A percentile compares a stretch with the other conserved stretches of the same genome.
Conservation (phyloP, 2,113 vertebrate genomes). For the Corythornis cristatus region DNA sequence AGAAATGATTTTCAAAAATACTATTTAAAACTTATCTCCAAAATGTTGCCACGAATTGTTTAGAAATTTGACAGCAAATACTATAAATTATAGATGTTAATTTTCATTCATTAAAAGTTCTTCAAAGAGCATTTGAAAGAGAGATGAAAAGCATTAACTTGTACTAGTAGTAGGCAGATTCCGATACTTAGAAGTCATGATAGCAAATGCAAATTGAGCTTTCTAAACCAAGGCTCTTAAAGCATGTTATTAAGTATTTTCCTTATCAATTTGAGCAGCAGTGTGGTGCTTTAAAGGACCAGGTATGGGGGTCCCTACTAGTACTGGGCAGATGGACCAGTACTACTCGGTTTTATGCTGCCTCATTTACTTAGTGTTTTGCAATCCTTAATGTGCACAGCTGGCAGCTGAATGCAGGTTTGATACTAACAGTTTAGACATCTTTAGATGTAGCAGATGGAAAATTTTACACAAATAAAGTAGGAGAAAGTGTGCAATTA, state of each 20-base stretch:
- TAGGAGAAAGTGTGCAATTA: constrained; percentile 90
- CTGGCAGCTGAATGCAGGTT: constrained; percentile 89
- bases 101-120: constrained; percentile 74
- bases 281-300: constrained; percentile 74
- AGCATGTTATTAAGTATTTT: constrained; percentile 73
- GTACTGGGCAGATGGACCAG: constrained; percentile 87
- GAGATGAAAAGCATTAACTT: constrained; percentile 72
- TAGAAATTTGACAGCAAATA: constrained; percentile 70
- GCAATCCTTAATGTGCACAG: constrained; percentile 89
- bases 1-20: constrained; percentile 55
- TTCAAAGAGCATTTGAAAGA: constrained; percentile 75
- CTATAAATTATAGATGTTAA: constrained; percentile 73
- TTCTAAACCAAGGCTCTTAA: constrained; percentile 72
- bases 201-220: constrained; percentile 75
- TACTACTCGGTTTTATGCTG: constrained; percentile 83
- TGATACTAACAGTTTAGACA: constrained; percentile 91
- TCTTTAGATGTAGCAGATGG: constrained; percentile 90
- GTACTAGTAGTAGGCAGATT: constrained; percentile 69
- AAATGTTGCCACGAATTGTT: constrained; percentile 67
- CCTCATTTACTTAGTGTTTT: constrained; percentile 88
- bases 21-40: constrained; percentile 65
- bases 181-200: constrained; percentile 74
- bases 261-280: constrained; percentile 72
- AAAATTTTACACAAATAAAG: constrained; percentile 92
- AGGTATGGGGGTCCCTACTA: constrained; percentile 81